Base-by-base conservation (phyloP, 92 coral and sea anemone species). In the Diadumene lineata region DNA sequence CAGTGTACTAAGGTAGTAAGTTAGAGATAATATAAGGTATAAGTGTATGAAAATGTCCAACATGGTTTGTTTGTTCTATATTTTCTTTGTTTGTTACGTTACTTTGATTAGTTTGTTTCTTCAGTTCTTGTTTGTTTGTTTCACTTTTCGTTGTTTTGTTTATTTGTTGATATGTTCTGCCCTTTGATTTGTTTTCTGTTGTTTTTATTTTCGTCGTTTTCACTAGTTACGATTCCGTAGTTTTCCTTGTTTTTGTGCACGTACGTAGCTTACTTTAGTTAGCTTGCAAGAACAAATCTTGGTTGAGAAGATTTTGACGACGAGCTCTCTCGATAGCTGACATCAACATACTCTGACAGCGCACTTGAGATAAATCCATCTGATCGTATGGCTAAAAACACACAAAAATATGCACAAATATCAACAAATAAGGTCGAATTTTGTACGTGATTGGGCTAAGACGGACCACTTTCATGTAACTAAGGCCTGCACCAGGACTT, bases 261-360 rank as follows among this genome's bases (percentile, higher is more conserved):
- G n/a, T n/a, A n/a, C n/a, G 24, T 13, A 13, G 3, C 58, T 57
- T 56, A 72, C 77, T 23, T 86, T 68, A 90, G 79, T 87, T 90
- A 23, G 92, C 85, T 84, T 90, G 96, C 29, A 90, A 83, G 72
- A 90, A 90, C 87, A 94, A 81, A 73, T 91, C 98, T 79, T 94
- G 97, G 80, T 89, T 89, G 28, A 91, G 91, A 75, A 94, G 77
- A 74, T 94, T 92, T 83, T 91, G 97, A 60, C 94, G 86, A 31
- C 98, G 97, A 70, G 92, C 96, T 22, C 96, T 85, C 74, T 91
- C 97, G 32, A 94, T 85, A 29, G 98, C 98, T 46, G 96, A 82
- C 87, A 85, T 91, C 55, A 94, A 73, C 98, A 94, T 91, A 70
- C 98, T 91, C 74, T 89, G 98, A 78, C 98, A 94, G 62, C 91